Percentiles rank a stretch among this genome's conserved stretches.
Evolutionary conservation across 1,140 invertebrate genomes (phyloP).

Genomic region (Saccostrea cuccullata): DNA sequence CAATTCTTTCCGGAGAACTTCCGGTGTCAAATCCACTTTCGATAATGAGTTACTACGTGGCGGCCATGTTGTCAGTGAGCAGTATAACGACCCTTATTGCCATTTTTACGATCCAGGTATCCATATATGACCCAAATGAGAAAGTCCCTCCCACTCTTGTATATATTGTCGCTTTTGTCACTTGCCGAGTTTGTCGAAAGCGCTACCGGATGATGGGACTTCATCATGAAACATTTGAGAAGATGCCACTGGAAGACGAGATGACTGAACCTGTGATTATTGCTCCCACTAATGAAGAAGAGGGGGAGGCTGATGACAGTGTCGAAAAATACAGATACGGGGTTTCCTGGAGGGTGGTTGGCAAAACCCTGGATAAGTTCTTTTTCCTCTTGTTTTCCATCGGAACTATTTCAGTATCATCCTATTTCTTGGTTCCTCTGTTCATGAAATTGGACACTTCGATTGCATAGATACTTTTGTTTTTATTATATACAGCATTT

Average conservation of each 20-base stretch:
- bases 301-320: constrained; percentile 31
- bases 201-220: constrained; percentile 11
- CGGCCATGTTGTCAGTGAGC: constrained; percentile 52
- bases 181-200: constrained; percentile 50
- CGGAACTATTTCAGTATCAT: constrained; percentile 47
- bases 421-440: constrained; percentile 43
- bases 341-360: constrained; percentile 50
- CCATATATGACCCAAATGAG: constrained; percentile 47
- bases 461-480: constrained; percentile 7
- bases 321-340: constrained; percentile 45
- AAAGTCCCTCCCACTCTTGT: constrained; percentile 36
- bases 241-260: constrained; percentile 34
- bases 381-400: constrained; percentile 50
- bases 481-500: no score
- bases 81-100: constrained; percentile 54
- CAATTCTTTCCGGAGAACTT: constrained; percentile 81
- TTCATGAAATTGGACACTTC: constrained; percentile 35
- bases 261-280: background rate
- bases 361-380: constrained; percentile 48
- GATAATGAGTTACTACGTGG: constrained; percentile 73
- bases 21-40: constrained; percentile 80
- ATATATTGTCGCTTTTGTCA: constrained; percentile 52
- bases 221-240: constrained; percentile 24
- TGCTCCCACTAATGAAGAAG: constrained; percentile 4
- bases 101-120: constrained; percentile 51